phyloP scores from a whole-genome alignment of 2,113 vertebrate genomes.

The Steatornis caripensis region DNA sequence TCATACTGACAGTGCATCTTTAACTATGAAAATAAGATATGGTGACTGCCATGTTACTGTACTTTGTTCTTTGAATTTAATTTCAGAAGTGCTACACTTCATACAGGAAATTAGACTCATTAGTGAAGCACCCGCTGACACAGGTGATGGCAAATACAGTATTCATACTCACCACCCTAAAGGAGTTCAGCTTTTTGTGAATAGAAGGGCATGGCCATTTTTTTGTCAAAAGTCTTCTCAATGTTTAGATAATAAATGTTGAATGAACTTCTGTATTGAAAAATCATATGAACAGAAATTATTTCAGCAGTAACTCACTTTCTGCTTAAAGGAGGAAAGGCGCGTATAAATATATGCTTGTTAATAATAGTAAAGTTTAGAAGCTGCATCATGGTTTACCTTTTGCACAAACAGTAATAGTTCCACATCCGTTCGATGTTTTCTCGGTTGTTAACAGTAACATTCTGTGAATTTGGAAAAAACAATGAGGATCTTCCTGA shows the following conservation, averaged over 20 bases:
- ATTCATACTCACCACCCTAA: background rate
- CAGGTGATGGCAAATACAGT: background rate
- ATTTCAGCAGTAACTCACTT: background rate
- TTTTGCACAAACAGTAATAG: background rate
- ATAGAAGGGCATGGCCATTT: background rate
- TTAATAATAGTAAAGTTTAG: background rate
- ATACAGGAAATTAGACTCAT: background rate
- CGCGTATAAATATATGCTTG: accelerated
- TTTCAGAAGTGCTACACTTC: background rate
- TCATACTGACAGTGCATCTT: background rate
- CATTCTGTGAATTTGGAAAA: background rate
- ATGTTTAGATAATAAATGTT: background rate
- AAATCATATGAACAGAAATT: background rate
- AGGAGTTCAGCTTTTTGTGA: background rate
- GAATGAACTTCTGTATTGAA: background rate
- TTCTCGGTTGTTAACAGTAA: background rate
- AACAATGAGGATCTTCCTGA: background rate
- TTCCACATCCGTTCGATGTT: background rate
- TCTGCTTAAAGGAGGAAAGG: background rate
- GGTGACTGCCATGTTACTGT: background rate
- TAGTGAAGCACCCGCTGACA: background rate
- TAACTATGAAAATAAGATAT: background rate
- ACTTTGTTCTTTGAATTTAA: background rate
- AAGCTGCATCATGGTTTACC: background rate
- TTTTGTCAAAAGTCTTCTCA: background rate